Evolutionary conservation across 2,113 vertebrate genomes (phyloP), one percentile per base, ranked within the genome.

Genomic region (Scopus umbretta): DNA sequence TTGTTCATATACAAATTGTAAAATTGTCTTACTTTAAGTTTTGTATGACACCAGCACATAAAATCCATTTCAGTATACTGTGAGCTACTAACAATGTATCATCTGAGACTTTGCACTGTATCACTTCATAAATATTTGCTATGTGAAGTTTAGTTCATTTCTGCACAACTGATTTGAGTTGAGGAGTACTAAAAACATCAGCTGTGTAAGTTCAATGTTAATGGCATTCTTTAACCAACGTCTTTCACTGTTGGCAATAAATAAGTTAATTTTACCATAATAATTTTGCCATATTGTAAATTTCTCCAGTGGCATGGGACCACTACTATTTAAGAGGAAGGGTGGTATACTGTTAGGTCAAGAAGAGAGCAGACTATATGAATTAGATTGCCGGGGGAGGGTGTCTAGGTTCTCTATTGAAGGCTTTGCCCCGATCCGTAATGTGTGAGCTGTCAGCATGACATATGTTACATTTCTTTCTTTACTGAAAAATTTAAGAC

Each of bases 91-190:
- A 21, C 38, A 75, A 8, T 25, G 36, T 66, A 88, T 18, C 1
- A 2, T 52, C 82, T 76, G 43, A 72, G 32, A 49, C 53, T 80
- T 81, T 65, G 30, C 34, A 65, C 53, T 56, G 3, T 34, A n/a
- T 76, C 70, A 65, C 15, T 40, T 80, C 20, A n/a, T 49, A 94
- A 95, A 80, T 90, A 95, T 61, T 94, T 95, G n/a, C 18, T 90
- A 18, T 43, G 45, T 66, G 47, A 92, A 86, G 75, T 56, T 45
- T 32, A 85, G n/a, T 56, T 89, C 13, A 23, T 91, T 94, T 82
- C 62, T 78, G 29, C n/a, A 86, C 82, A 70, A 88, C 2, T 36
- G 5, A 56, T 65, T 72, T 75, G 58, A 72, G 5, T 6, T 61
- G 70, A 58, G 58, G 38, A 88, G 17, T 42, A 92, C 17, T 55